These are phyloP conservation scores for Enteromius afrohamiltoni DNA, from an alignment of 2,797 vertebrate genomes.

Conservation along the genomic window DNA sequence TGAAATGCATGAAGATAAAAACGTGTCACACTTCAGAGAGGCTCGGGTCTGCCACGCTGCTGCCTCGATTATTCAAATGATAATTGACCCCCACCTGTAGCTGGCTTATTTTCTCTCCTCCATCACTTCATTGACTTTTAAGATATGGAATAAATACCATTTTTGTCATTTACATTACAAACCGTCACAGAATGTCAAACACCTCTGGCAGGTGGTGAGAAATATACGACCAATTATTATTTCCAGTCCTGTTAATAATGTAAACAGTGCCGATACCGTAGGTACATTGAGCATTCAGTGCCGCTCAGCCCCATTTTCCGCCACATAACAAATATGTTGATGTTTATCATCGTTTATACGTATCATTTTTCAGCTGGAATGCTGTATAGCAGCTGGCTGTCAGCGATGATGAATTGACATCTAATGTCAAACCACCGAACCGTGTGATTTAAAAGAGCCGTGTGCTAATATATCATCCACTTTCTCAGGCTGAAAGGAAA, in stretches of 20 bases:
- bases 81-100: slow-evolving; percentile 99
- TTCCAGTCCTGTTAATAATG: slow-evolving; percentile 86
- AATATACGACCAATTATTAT: slow-evolving; percentile 93
- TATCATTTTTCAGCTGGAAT: slow-evolving; percentile 78
- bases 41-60: slow-evolving; percentile 87
- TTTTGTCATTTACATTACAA: slow-evolving; percentile 99
- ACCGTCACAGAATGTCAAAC: slow-evolving; percentile 95
- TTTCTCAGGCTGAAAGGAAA: slow-evolving; percentile 35
- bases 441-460: slow-evolving; percentile 69
- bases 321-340: slow-evolving; percentile 79
- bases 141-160: slow-evolving; percentile 88
- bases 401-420: slow-evolving; percentile 80
- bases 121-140: slow-evolving; percentile 96
- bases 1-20: slow-evolving; percentile 99
- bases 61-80: slow-evolving; percentile 99
- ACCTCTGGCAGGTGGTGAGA: slow-evolving; percentile 84
- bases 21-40: slow-evolving; percentile 96
- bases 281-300: slow-evolving; percentile 73
- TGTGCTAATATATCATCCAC: slow-evolving; percentile 61
- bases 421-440: slow-evolving; percentile 71
- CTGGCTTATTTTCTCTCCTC: slow-evolving; percentile 93
- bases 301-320: slow-evolving; percentile 70
- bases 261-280: slow-evolving; percentile 81
- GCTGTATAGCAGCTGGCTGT: slow-evolving; percentile 78
- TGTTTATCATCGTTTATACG: slow-evolving; percentile 83